Conservation (phyloP, 1,140 invertebrate species). For the Stratiolaelaps scimitus region DNA sequence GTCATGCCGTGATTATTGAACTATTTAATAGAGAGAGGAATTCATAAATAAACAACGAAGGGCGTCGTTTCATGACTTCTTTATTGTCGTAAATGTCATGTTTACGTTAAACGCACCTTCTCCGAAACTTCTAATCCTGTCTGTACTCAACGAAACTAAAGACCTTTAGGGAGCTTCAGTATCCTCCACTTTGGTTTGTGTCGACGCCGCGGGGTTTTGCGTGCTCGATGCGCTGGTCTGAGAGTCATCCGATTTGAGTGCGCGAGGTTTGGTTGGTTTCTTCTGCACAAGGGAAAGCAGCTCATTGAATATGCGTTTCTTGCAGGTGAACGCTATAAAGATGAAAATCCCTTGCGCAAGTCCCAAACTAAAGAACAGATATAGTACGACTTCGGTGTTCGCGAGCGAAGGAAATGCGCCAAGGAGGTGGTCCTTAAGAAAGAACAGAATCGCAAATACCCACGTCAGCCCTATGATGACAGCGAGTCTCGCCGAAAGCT, state of each 20-base stretch:
- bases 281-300: neutral
- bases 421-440: slow-evolving; percentile 32
- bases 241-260: neutral
- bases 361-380: slow-evolving; percentile 41
- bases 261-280: neutral
- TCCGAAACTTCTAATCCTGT: too few relatives aligned
- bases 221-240: too few relatives aligned
- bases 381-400: slow-evolving; percentile 35
- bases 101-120: too few relatives aligned
- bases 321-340: slow-evolving; percentile 44
- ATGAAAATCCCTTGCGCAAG: slow-evolving; percentile 41
- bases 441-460: slow-evolving; percentile 42
- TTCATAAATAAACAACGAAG: too few relatives aligned
- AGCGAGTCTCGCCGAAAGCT: slow-evolving; percentile 44
- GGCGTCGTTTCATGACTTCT: too few relatives aligned
- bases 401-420: neutral
- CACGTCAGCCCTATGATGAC: slow-evolving; percentile 46
- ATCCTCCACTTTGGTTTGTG: too few relatives aligned
- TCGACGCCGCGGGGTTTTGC: too few relatives aligned
- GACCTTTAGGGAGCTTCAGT: too few relatives aligned
- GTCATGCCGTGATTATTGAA: too few relatives aligned
- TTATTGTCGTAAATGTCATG: too few relatives aligned
- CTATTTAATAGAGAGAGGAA: too few relatives aligned
- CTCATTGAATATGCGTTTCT: slow-evolving; percentile 34
- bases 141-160: too few relatives aligned